These are phyloP conservation scores for Pristionchus exspectatus DNA, from an alignment of 2,888 invertebrate species.

Conservation along the genomic window DNA sequence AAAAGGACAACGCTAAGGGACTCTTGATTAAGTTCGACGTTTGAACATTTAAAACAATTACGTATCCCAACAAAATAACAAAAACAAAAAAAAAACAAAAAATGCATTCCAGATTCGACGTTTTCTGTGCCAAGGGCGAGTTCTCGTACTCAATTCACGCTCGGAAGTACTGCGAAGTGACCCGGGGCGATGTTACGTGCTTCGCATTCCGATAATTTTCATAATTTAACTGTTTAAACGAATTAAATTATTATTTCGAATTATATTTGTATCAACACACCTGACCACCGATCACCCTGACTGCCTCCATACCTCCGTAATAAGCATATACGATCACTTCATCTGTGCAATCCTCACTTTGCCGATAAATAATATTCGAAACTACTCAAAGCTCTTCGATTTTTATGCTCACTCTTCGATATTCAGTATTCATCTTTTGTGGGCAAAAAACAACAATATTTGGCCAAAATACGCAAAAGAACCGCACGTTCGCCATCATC, in stretches of 20 bases:
- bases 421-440: not conserved
- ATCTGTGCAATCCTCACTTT: not conserved
- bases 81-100: no score
- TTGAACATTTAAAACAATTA: no score
- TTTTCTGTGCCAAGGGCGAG: constrained; percentile 55
- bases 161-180: constrained; percentile 56
- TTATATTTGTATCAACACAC: no score
- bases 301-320: not conserved
- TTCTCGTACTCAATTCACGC: constrained; percentile 55
- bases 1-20: no score
- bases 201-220: constrained; percentile 54
- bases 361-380: not conserved
- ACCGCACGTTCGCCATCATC: not conserved
- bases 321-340: not conserved
- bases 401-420: not conserved
- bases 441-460: not conserved
- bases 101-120: constrained; percentile 48
- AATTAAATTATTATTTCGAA: no score
- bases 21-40: no score
- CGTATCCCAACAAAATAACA: no score
- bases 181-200: constrained; percentile 54
- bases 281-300: not conserved
- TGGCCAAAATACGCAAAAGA: not conserved
- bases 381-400: not conserved
- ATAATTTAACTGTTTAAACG: not conserved